Percentiles rank a stretch among this genome's conserved stretches.
Conservation (phyloP, 2,888 invertebrate genomes). For the Galeopsomyia nigrocyanea region DNA sequence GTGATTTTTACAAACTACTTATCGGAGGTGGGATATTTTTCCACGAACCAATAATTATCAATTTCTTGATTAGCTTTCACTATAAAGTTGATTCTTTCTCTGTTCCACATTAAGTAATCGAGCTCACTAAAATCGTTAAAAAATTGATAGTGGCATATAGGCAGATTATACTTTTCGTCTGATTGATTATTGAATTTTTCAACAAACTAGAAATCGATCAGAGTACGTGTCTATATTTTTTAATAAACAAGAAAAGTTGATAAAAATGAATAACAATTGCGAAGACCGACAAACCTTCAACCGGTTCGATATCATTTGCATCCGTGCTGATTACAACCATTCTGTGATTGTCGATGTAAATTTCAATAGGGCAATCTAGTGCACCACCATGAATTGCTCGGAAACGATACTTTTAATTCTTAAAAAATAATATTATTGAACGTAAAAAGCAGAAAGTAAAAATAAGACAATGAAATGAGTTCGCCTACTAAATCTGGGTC, state of each 20-base stretch:
- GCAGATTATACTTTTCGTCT: too few relatives aligned
- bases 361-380: slow-evolving; percentile 87
- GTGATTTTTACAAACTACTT: too few relatives aligned
- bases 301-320: slow-evolving; percentile 82
- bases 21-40: too few relatives aligned
- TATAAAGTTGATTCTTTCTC: slow-evolving; percentile 89
- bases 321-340: slow-evolving; percentile 83
- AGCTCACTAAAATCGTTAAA: slow-evolving; percentile 2
- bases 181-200: too few relatives aligned
- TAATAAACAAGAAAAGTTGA: too few relatives aligned
- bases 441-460: not conserved
- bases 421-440: not conserved
- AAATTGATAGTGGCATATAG: too few relatives aligned
- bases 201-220: too few relatives aligned
- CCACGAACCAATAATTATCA: slow-evolving; percentile 84
- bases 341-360: slow-evolving; percentile 87
- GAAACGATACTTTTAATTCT: slow-evolving; percentile 77
- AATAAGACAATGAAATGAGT: too few relatives aligned
- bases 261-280: too few relatives aligned
- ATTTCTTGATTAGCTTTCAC: slow-evolving; percentile 80
- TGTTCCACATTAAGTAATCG: slow-evolving; percentile 85
- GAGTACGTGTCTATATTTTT: too few relatives aligned
- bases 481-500: too few relatives aligned
- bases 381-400: slow-evolving; percentile 88
- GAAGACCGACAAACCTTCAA: slow-evolving; percentile 73